A percentile compares a stretch with the other conserved stretches of the same genome.
Conservation (phyloP, 2,113 vertebrate species). For the Trachemys scripta region DNA sequence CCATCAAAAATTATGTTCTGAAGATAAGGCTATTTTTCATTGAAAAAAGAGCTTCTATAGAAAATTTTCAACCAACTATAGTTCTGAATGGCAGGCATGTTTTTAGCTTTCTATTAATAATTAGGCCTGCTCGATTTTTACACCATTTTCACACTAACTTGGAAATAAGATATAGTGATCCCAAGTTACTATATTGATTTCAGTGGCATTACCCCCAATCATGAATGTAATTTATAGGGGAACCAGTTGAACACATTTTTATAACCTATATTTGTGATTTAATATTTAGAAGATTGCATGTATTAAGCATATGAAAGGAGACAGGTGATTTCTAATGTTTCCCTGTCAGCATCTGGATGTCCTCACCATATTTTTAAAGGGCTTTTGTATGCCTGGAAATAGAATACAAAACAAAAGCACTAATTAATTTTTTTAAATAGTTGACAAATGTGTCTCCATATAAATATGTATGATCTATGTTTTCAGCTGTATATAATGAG, state of each 20-base stretch:
- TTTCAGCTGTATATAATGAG: neutral
- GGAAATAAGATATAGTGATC: neutral
- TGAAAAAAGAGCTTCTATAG: neutral
- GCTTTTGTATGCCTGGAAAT: neutral
- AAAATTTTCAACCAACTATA: neutral
- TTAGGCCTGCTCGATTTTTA: neutral
- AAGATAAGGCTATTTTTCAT: neutral
- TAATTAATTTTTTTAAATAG: neutral
- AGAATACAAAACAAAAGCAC: neutral
- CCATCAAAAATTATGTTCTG: neutral
- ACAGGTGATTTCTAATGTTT: neutral
- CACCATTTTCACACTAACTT: neutral
- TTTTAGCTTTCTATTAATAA: neutral
- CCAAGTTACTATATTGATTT: neutral
- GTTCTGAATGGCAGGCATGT: neutral
- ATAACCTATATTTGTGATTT: neutral
- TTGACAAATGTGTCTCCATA: neutral
- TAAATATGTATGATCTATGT: conserved; percentile 2
- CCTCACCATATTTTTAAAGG: neutral
- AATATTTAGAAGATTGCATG: neutral
- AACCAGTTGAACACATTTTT: neutral
- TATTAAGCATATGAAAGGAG: neutral
- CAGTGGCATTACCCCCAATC: neutral
- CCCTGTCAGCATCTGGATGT: neutral
- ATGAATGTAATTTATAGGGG: neutral